Conservation (phyloP, 1,140 invertebrate species). For the Papilio helenus region DNA sequence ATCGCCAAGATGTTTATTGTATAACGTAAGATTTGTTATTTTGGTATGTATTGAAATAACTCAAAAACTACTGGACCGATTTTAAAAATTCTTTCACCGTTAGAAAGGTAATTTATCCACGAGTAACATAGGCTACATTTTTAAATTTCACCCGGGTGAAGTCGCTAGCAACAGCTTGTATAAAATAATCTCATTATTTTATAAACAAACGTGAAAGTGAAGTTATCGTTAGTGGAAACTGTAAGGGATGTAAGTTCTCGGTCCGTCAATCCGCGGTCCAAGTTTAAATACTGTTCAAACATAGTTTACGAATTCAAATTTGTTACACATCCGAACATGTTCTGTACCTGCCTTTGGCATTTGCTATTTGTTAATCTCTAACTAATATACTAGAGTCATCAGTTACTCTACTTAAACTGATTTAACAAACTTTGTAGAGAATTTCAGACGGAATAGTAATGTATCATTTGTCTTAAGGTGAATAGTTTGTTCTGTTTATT, state of each 20-base stretch:
- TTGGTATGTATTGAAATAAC: too few relatives aligned
- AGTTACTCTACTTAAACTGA: neutral
- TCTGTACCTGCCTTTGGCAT: constrained; percentile 18
- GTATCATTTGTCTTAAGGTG: neutral
- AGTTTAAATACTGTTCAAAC: constrained; percentile 52
- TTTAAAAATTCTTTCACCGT: too few relatives aligned
- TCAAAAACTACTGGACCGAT: too few relatives aligned
- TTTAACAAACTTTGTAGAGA: neutral
- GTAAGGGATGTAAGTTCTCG: constrained; percentile 45
- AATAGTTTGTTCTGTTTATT: too few relatives aligned
- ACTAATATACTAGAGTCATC: constrained; percentile 18
- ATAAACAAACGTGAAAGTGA: too few relatives aligned
- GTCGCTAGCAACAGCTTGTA: too few relatives aligned
- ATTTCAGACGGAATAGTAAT: neutral
- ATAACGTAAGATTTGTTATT: too few relatives aligned
- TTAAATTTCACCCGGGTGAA: too few relatives aligned
- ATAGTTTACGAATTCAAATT: constrained; percentile 51
- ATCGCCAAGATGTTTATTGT: too few relatives aligned
- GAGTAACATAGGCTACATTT: too few relatives aligned
- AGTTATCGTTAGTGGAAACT: neutral
- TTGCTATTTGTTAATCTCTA: constrained; percentile 32
- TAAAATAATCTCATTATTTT: too few relatives aligned
- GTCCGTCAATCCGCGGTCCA: constrained; percentile 47
- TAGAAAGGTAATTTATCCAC: too few relatives aligned
- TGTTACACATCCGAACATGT: constrained; percentile 40